Conservation (phyloP, 2,797 vertebrate genomes). For the Eutrigla gurnardus region DNA sequence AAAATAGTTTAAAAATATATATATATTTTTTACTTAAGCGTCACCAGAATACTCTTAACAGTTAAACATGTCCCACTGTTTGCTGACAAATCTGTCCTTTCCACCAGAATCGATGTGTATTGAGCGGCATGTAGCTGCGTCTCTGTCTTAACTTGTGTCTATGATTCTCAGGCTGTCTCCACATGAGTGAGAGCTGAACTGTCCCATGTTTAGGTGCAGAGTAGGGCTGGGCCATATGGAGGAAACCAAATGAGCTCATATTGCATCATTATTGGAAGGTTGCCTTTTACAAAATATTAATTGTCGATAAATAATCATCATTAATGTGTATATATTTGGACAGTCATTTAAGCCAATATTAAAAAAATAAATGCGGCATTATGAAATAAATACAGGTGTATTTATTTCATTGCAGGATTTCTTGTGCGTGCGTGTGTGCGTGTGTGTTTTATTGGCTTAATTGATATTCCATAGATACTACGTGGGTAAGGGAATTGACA, state of each 20-base stretch:
- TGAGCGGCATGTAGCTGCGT: neutral
- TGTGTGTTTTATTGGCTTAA: no score
- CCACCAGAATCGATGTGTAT: neutral
- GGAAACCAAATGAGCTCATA: neutral
- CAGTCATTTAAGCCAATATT: no score
- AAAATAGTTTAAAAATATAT: neutral
- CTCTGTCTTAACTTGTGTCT: slow-evolving; percentile 5
- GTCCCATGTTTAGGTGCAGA: neutral
- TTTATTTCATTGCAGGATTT: no score
- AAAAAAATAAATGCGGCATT: no score
- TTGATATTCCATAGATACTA: no score
- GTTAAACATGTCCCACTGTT: neutral
- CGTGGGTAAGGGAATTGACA: no score
- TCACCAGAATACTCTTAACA: neutral
- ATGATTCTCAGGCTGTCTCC: slow-evolving; percentile 30
- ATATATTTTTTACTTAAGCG: neutral
- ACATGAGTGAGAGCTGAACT: slow-evolving; percentile 13
- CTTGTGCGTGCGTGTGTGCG: no score
- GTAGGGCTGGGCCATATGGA: neutral
- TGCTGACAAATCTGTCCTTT: neutral
- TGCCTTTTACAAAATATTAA: neutral
- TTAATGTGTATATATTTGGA: no score
- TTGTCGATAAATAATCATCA: no score
- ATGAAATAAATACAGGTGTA: no score
- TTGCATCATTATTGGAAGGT: no score